phyloP scores from a whole-genome alignment of 2,113 vertebrate genomes.

The Ceyx melanurus region DNA sequence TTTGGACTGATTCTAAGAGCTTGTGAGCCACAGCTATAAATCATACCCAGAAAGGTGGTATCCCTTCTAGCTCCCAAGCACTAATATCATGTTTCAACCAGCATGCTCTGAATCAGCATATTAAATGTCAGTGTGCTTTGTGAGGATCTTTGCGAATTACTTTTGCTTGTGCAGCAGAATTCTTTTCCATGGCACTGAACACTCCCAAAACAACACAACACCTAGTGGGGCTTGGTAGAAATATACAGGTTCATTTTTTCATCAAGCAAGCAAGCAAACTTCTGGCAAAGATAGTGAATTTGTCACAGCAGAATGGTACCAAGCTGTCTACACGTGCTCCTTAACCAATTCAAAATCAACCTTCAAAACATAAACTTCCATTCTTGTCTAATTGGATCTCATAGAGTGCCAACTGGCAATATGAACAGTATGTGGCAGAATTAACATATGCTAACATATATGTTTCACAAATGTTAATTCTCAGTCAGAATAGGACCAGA shows the following conservation, averaged over 20 bases:
- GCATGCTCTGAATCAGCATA: neutral
- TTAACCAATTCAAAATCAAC: neutral
- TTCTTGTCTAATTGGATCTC: neutral
- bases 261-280: neutral
- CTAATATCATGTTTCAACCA: rapidly evolving
- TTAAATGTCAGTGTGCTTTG: neutral
- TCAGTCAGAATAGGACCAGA: neutral
- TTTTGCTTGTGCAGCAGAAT: neutral
- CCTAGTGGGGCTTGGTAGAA: neutral
- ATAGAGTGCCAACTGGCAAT: neutral
- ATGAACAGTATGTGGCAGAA: neutral
- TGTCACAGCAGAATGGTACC: neutral
- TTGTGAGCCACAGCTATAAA: neutral
- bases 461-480: neutral
- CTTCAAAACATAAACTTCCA: neutral
- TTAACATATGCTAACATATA: neutral
- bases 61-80: neutral
- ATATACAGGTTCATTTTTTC: neutral
- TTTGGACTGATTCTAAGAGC: neutral
- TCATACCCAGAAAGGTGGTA: neutral
- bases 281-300: neutral
- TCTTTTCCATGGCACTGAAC: neutral
- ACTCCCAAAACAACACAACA: neutral
- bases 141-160: neutral
- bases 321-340: neutral